Conservation (phyloP, 1,140 invertebrate genomes). For the Drosophila obscura region DNA sequence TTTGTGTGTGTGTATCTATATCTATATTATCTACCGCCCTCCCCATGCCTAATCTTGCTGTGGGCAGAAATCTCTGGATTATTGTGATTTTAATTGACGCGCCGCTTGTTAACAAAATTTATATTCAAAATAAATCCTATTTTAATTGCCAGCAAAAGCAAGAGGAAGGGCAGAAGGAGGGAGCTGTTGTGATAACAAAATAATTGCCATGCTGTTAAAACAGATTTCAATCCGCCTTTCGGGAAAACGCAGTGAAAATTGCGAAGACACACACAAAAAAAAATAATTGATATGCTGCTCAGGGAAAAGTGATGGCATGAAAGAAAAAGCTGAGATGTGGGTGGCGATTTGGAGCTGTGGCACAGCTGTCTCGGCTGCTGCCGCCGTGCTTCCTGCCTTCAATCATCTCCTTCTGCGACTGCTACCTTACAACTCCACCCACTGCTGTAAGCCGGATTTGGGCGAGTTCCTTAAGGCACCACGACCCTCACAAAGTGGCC, state of each 20-base stretch:
- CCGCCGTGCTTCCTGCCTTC: constrained; percentile 38
- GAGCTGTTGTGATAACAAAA: constrained; percentile 28
- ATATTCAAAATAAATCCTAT: constrained; percentile 61
- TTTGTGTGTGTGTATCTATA: constrained; percentile 38
- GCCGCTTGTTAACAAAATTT: constrained; percentile 52
- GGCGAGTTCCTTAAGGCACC: constrained; percentile 14
- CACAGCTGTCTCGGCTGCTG: constrained; percentile 7
- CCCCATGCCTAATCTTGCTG: constrained; percentile 3
- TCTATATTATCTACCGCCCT: constrained; percentile 6
- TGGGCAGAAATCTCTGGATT: constrained; percentile 37
- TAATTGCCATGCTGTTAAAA: constrained; percentile 34
- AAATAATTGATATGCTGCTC: constrained; percentile 10
- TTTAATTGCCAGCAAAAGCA: constrained; percentile 58
- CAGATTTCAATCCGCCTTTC: constrained; percentile 25
- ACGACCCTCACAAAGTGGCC: constrained; percentile 9
- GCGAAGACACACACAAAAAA: background rate
- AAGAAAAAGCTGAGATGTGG: no score
- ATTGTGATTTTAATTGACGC: constrained; percentile 52
- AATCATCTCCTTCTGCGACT: constrained; percentile 20
- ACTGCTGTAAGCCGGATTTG: constrained; percentile 18
- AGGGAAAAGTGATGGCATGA: constrained; percentile 2
- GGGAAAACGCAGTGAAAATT: constrained; percentile 5
- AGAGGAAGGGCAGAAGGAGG: constrained; percentile 1
- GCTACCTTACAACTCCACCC: background rate
- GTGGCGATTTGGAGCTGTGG: background rate